These are phyloP conservation scores for Momotus momota DNA, from an alignment of 2,797 vertebrate species.

Conservation along the genomic window DNA sequence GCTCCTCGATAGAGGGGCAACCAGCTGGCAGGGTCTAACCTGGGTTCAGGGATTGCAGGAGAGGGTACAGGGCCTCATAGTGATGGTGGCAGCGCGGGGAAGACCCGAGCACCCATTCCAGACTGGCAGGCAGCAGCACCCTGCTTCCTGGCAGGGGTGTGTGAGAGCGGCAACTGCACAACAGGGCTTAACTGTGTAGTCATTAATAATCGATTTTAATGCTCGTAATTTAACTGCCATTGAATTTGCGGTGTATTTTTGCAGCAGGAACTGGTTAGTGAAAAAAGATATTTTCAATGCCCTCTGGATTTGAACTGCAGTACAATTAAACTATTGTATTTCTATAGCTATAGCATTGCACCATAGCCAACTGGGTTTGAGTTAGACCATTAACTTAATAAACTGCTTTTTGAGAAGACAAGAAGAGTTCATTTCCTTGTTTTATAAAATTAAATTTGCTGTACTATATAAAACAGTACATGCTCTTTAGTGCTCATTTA, in stretches of 20 bases:
- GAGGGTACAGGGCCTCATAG: fast-evolving
- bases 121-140: neutral
- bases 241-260: neutral
- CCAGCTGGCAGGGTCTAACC: neutral
- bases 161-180: neutral
- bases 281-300: neutral
- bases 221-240: neutral
- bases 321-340: neutral
- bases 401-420: neutral
- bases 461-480: neutral
- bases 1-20: neutral
- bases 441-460: neutral
- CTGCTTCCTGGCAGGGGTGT: fast-evolving
- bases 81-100: neutral
- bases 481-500: neutral
- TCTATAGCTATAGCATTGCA: neutral
- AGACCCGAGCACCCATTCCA: neutral
- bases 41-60: neutral
- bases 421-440: neutral
- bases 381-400: neutral
- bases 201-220: neutral
- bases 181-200: neutral
- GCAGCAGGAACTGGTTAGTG: neutral
- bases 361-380: neutral
- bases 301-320: neutral